These are phyloP conservation scores for Drosophila anceps DNA, from an alignment of 2,888 invertebrate genomes.

Conservation along the genomic window DNA sequence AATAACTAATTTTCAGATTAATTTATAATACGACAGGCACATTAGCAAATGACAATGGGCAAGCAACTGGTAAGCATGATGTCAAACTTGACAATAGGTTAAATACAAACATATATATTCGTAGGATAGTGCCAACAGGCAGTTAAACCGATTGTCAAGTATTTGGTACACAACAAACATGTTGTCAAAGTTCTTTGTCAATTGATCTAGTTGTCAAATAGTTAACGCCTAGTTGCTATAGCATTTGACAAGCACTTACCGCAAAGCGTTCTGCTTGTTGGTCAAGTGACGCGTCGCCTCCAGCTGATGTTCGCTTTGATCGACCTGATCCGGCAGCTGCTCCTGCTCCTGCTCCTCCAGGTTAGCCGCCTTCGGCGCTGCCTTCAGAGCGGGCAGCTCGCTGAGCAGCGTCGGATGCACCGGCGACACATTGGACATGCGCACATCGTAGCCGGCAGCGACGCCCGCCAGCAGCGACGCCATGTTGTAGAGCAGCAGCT, in stretches of 20 bases:
- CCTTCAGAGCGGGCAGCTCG: slow-evolving; percentile 86
- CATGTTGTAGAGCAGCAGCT: slow-evolving; percentile 92
- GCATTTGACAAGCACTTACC: slow-evolving; percentile 19
- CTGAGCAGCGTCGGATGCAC: slow-evolving; percentile 91
- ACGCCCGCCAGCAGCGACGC: slow-evolving; percentile 96
- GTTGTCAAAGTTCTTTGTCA: background rate
- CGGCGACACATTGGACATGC: slow-evolving; percentile 94
- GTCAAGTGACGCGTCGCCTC: slow-evolving; percentile 7
- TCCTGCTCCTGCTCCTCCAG: slow-evolving; percentile 18
- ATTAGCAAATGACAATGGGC: too few species aligned
- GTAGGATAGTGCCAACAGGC: too few species aligned
- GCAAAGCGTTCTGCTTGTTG: background rate
- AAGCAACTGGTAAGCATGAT: too few species aligned
- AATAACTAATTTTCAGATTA: too few species aligned
- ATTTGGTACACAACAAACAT: background rate
- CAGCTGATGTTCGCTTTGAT: slow-evolving; percentile 14
- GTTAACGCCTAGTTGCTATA: background rate
- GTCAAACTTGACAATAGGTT: background rate
- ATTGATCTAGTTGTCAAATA: background rate
- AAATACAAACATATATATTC: too few species aligned
- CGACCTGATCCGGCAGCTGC: slow-evolving; percentile 12
- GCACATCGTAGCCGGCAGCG: slow-evolving; percentile 96
- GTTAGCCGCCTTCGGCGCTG: slow-evolving; percentile 71
- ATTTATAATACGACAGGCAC: too few species aligned
- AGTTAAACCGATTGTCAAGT: background rate